Base-by-base conservation (phyloP, 2,888 invertebrate species). In the Stenodera caucasica region DNA sequence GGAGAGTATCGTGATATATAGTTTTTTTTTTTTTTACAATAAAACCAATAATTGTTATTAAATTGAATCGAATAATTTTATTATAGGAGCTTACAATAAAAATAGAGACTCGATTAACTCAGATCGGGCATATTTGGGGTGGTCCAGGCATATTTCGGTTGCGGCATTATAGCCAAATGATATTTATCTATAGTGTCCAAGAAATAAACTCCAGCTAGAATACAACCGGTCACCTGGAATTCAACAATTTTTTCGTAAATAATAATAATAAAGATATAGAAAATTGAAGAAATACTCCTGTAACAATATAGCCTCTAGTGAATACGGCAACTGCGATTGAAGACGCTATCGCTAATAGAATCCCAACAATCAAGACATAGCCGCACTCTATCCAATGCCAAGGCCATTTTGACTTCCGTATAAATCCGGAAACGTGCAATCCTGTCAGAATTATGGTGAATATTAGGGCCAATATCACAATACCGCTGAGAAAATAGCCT, bases 91-190 rank as follows among this genome's bases (percentile, higher is more conserved):
- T 14, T 14, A 35, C 11, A 21, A 40, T 1, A 40, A 11, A 18
- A 40, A 18, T 11, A 18, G 2, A 40, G 18, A 18, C 1, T 40
- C 11, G 18, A 11, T 40, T 52, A 61, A 21, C 55, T 49, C 21
- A 64, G 53, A 56, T 70, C 70, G 32, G 70, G 71, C 71, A 73
- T 72, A 58, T 71, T 72, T 26, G 74, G 75, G 1, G 68, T 68
- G 0, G 72, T 72, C 75, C 75, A 75, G 9, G 72, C 73, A 52
- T 72, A 70, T 61, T 70, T 63, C 21, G 71, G 65, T 60, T 68
- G 65, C 14, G 73, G 73, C 5, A 67, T 70, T 14, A 62, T 58
- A 2, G 74, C 73, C 21, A 67, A 23, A 37, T 67, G 67, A 54
- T 71, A 73, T 49, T 70, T 72, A 18, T 75, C 70, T 12, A 72